Conservation (phyloP, 2,797 vertebrate genomes). For the Balearica regulorum region DNA sequence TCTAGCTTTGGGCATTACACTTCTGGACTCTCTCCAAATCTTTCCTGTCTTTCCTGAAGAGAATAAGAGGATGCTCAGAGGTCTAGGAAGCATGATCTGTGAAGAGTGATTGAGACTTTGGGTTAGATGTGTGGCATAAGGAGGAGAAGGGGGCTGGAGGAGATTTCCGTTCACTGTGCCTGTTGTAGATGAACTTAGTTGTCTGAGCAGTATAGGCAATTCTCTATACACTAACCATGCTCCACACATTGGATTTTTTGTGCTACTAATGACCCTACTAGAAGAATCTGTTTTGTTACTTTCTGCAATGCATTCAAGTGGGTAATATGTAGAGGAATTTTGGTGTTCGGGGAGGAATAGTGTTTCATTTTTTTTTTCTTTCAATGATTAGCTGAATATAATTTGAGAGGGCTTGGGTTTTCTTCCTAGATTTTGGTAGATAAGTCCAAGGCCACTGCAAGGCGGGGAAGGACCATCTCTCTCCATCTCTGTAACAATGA, state of each 20-base stretch:
- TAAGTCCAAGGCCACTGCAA: neutral
- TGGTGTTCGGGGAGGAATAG: neutral
- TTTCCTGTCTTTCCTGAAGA: neutral
- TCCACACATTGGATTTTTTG: neutral
- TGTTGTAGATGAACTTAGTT: neutral
- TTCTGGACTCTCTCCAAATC: neutral
- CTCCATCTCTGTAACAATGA: neutral
- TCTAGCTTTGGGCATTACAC: neutral
- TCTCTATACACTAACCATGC: neutral
- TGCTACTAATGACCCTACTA: neutral
- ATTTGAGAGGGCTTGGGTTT: neutral
- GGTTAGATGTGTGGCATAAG: neutral
- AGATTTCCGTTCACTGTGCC: neutral
- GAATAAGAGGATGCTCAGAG: neutral
- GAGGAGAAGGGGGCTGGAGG: neutral
- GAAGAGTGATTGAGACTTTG: neutral
- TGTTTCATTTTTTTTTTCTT: neutral
- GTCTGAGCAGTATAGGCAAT: neutral
- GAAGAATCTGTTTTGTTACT: neutral
- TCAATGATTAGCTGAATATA: neutral
- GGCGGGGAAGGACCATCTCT: neutral
- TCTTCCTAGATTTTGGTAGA: neutral
- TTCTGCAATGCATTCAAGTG: neutral
- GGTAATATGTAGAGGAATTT: neutral
- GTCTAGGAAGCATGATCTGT: neutral